Base-by-base conservation (phyloP, 92 coral and sea anemone genomes). In the Ricordea florida region DNA sequence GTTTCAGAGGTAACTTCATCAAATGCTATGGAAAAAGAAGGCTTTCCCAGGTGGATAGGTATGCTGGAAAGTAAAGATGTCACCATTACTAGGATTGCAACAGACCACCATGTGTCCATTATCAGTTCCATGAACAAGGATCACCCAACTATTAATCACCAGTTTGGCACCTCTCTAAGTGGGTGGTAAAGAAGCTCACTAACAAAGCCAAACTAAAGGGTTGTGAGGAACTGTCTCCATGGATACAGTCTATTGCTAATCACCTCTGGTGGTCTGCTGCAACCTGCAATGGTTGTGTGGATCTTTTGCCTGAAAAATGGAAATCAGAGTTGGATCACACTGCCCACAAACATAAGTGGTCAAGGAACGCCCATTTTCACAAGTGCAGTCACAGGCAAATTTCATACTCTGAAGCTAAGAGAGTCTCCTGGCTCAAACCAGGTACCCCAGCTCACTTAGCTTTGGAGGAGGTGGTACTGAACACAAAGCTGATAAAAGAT, bases 101-200 rank as follows among this genome's bases (percentile, higher is more conserved):
- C 86, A 16, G 92, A 87, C 51, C 57, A 79, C 34, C 92, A 81
- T 55, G 60, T 47, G 11, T 27, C 69, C 45, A 84, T 84, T 27
- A 67, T 47, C 22, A 68, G 79, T 13, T 28, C 57, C 47, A 84
- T 84, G 85, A 44, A 45, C 40, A 77, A 76, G 18, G 72, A 60
- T 17, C 51, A 66, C 66, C 13, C 32, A 68, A 69, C 28, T 85
- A 84, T 41, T 80, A 78, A 28, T 77, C 48, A 68, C 80, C 77
- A 49, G 79, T 78, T 5, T 84, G 89, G 89, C 85, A 81, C 61
- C 48, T 86, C 1, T 66, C 92, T 3, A 86, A 81, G 59, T 80
- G 74, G 38, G 75, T 73, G 24, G 38, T 65, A 2, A 86, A 86
- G 40, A 58, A 72, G 37, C 62, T 86, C 10, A 67, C 70, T 5